Evolutionary conservation across 2,888 invertebrate species (phyloP), one percentile per base, ranked within the genome.

Genomic region (Pocota personata): DNA sequence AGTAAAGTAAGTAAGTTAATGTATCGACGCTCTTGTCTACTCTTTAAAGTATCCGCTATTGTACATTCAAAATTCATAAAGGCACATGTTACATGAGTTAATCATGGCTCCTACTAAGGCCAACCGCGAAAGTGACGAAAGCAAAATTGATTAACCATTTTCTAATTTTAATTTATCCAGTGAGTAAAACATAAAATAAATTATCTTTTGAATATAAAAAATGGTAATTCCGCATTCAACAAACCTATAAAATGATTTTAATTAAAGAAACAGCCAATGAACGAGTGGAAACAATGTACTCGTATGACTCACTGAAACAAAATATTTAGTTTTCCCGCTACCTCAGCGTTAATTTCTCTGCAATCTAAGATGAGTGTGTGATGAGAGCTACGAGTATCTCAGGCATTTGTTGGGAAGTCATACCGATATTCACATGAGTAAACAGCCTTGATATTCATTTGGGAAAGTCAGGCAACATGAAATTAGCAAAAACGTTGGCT

Each of bases 371-470:
- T 2, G 4, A 67, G 58, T 66, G 58, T 66, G 6, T 32, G 24
- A 43, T 60, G 72, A 80, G 52, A 50, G 66, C 24, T 32, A 62
- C 58, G 72, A 64, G 27, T 27, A 83, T 83, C 64, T 71, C 58
- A 79, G 67, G 62, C 75, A 84, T 75, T 64, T 57, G 75, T 71
- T 86, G 84, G 84, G 84, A 80, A 86, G 84, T 76, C 80, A 71
- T 58, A 76, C 76, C 14, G 43, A 76, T 79, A 75, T 79, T 86
- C 84, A 86, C 84, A 86, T 86, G 80, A 80, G 69, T 80, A 86
- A 80, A 76, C 76, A 86, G 66, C 84, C 84, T 86, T 80, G 80
- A 86, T 86, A 86, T 86, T 86, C 80, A 76, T 86, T 86, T 86
- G 84, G 80, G 80, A 86, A 86, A 86, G 84, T 86, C 84, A 80